Conservation (phyloP, 2,888 invertebrate species). For the Xestia sexstrigata region DNA sequence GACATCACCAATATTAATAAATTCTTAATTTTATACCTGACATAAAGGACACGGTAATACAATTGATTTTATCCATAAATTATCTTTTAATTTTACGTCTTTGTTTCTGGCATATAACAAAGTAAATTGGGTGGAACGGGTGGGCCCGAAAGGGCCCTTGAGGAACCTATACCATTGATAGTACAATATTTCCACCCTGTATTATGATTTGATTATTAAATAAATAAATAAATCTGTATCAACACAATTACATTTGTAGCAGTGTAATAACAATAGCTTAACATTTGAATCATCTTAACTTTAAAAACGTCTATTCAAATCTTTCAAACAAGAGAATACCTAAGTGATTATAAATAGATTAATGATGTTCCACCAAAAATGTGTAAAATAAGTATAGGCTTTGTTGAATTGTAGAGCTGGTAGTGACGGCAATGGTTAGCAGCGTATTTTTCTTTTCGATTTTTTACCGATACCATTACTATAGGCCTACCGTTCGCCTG, state of each 20-base stretch:
- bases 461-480: neutral
- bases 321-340: conserved; percentile 5
- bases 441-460: neutral
- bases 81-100: conserved; percentile 16
- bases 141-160: neutral
- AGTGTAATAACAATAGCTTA: conserved; percentile 20
- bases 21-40: neutral
- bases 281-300: conserved; percentile 19
- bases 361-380: conserved; percentile 27
- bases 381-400: conserved; percentile 11
- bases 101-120: neutral
- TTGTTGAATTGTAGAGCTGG: conserved; percentile 4
- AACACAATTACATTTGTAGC: conserved; percentile 14
- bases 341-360: conserved; percentile 6
- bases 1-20: neutral
- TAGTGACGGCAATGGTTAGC: conserved; percentile 11
- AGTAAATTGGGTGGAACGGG: neutral
- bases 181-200: conserved; percentile 13
- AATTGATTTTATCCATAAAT: conserved; percentile 9
- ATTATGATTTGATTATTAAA: conserved; percentile 11
- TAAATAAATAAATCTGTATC: neutral
- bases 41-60: neutral
- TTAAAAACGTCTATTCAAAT: conserved; percentile 1
- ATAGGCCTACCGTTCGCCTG: neutral
- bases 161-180: neutral